Evolutionary conservation across 1,140 invertebrate species (phyloP).

Genomic region (Calosoma granatense): DNA sequence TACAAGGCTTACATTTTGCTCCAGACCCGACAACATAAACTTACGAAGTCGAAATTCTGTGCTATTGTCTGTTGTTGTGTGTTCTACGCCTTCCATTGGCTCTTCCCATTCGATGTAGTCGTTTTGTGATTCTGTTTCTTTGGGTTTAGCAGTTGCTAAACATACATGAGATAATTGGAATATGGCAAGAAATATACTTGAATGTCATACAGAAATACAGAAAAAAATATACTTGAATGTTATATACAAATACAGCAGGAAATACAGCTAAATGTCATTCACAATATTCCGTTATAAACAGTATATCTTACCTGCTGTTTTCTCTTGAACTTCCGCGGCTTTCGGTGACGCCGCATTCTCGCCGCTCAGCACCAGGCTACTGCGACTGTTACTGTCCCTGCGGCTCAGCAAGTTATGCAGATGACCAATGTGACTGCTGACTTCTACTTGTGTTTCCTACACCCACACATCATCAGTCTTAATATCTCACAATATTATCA

Average conservation of each 20-base stretch:
- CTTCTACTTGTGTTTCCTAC: background rate
- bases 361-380: background rate
- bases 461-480: background rate
- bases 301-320: background rate
- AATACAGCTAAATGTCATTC: background rate
- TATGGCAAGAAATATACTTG: too few species aligned
- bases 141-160: constrained; percentile 21
- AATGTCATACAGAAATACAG: too few species aligned
- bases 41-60: background rate
- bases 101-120: constrained; percentile 44
- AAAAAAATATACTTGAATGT: too few species aligned
- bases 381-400: background rate
- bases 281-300: too few species aligned
- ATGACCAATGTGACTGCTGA: background rate
- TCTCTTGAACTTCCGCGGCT: background rate
- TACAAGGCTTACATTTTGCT: background rate
- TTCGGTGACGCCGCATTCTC: background rate
- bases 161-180: too few species aligned
- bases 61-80: background rate
- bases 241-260: too few species aligned
- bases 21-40: constrained; percentile 30
- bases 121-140: constrained; percentile 36
- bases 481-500: too few species aligned
- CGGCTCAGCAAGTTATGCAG: background rate
- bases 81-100: background rate